Evolutionary conservation across 2,888 invertebrate genomes (phyloP), one percentile per base, ranked within the genome.

Genomic region (Tyria jacobaeae): DNA sequence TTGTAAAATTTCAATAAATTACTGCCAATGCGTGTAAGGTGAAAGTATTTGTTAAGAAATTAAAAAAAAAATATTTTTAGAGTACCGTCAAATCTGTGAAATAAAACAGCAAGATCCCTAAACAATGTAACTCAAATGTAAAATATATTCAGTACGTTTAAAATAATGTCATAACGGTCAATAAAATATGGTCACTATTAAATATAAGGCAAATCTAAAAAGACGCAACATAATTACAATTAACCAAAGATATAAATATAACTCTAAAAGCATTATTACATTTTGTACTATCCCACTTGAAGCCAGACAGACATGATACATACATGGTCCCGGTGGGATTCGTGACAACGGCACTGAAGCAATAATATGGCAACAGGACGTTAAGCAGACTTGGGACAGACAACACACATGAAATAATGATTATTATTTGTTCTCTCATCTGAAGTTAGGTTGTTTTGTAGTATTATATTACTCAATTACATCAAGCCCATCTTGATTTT

Each of bases 301-400:
- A 35, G 15, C 52, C 48, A 48, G 9, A 47, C 21, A 24, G 55
- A 44, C 24, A 2, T 48, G 47, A 35, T 48, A 35, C 35, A 21
- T 34, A 37, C 34, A 17, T 12, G 7, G 4, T 68, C 76, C 64
- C 68, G 37, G n/a, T 50, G 75, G 65, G 72, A 41, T 12, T 34
- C 52, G 49, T 55, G 57, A 31, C 59, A 48, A 50, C 53, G 61
- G 59, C 53, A 68, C 65, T 67, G 66, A 71, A 49, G 56, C 21
- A 60, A 57, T 66, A 60, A 66, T 55, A 74, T 60, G 72, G 72
- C 72, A 64, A 24, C 24, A 54, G 37, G 73, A 76, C 71, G 57
- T 44, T 79, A 76, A 78, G 66, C 57, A 60, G 79, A 79, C 77
- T 64, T 35, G 70, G 49, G 68, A 78, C 47, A 47, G 79, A 75